These are phyloP conservation scores for Oasisia sp. DNA, from an alignment of 2,888 invertebrate species.

Conservation along the genomic window DNA sequence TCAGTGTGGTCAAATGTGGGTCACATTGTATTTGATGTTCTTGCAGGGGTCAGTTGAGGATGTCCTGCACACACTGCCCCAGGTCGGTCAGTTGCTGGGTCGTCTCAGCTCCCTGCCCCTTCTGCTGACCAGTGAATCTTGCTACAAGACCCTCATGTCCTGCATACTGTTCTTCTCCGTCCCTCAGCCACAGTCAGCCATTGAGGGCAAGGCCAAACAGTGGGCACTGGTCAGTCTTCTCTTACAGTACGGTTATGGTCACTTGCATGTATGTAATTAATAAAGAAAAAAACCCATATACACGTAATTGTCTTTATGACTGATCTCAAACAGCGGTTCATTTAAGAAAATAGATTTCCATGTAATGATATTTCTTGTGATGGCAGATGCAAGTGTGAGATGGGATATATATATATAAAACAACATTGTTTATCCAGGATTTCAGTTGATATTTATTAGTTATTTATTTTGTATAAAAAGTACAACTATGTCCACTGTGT, in stretches of 20 bases:
- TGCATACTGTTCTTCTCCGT: not conserved
- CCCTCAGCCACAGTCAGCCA: not conserved
- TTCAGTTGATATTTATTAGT: too few relatives aligned
- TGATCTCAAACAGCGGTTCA: not conserved
- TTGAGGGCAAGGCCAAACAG: not conserved
- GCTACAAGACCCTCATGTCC: not conserved
- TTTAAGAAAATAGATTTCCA: too few relatives aligned
- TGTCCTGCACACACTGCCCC: not conserved
- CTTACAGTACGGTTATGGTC: not conserved
- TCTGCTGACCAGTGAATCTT: not conserved
- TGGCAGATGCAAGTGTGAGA: too few relatives aligned
- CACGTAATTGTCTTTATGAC: not conserved
- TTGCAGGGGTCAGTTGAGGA: not conserved
- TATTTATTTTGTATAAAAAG: too few relatives aligned
- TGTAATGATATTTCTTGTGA: too few relatives aligned
- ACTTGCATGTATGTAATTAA: not conserved
- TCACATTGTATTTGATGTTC: not conserved
- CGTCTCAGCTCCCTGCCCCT: not conserved
- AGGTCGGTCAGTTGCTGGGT: not conserved
- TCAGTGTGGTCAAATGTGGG: too few relatives aligned
- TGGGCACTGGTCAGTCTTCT: not conserved
- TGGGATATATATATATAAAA: too few relatives aligned
- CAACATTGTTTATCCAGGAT: too few relatives aligned
- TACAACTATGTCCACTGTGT: too few relatives aligned
- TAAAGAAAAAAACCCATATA: too few relatives aligned